Conservation (phyloP, 1,140 invertebrate species). For the Neotoxoptera formosana region DNA sequence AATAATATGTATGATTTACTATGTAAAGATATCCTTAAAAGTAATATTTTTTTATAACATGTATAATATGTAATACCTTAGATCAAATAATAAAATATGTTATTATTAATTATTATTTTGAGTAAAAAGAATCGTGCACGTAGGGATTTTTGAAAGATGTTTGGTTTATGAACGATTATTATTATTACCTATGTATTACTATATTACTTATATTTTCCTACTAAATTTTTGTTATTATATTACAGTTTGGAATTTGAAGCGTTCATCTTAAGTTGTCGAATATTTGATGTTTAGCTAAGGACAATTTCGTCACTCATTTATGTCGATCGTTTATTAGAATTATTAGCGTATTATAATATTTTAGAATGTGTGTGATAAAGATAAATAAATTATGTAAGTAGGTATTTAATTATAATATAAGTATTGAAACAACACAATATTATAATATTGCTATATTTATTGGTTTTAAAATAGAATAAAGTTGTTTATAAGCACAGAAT, state of each 20-base stretch:
- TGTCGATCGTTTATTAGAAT: too few species aligned
- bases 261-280: too few species aligned
- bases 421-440: background rate
- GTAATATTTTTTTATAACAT: background rate
- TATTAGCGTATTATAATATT: background rate
- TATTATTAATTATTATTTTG: background rate
- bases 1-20: background rate
- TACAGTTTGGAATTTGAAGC: too few species aligned
- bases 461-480: background rate
- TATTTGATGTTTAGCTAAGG: too few species aligned
- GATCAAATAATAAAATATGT: background rate
- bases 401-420: background rate
- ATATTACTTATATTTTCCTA: background rate
- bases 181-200: background rate
- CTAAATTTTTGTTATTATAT: too few species aligned
- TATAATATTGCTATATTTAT: background rate
- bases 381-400: background rate
- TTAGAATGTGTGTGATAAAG: background rate
- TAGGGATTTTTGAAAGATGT: too few species aligned
- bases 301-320: too few species aligned
- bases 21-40: background rate
- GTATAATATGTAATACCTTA: background rate
- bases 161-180: background rate
- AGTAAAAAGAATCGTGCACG: background rate
- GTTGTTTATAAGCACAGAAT: background rate